phyloP scores from a whole-genome alignment of 1,140 invertebrate species.

The Drosophila nebulosa region DNA sequence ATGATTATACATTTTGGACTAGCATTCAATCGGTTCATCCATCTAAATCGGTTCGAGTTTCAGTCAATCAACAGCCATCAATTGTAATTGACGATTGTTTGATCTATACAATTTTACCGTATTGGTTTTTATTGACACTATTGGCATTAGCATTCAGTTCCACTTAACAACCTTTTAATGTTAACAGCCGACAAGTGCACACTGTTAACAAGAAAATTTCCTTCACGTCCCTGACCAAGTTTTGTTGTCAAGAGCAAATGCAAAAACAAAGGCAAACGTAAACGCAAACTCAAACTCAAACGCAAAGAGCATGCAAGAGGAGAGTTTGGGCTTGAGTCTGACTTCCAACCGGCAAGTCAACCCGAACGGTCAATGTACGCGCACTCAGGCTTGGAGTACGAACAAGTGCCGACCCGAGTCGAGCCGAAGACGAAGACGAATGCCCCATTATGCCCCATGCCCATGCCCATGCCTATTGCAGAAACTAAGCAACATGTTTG shows the following conservation, averaged over 20 bases:
- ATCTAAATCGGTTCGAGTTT: background rate
- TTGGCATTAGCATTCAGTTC: background rate
- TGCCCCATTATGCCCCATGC: too few species aligned
- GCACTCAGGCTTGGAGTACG: conserved; percentile 51
- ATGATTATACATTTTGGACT: background rate
- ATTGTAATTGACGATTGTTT: too few species aligned
- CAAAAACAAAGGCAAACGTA: too few species aligned
- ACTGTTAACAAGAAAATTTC: conserved; percentile 11
- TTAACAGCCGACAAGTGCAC: conserved; percentile 10
- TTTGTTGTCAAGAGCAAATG: conserved; percentile 18
- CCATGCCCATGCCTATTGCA: background rate
- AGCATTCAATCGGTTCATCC: background rate
- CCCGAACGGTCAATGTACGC: conserved; percentile 72
- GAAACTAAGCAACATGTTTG: conserved; percentile 51
- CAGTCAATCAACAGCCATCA: too few species aligned
- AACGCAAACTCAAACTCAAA: too few species aligned
- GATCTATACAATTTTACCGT: background rate
- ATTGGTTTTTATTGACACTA: background rate
- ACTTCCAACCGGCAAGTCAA: conserved; percentile 65
- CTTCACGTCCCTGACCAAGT: conserved; percentile 41
- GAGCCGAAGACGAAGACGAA: background rate
- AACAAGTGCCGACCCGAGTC: background rate
- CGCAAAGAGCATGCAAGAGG: conserved; percentile 20
- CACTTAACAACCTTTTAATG: conserved; percentile 8
- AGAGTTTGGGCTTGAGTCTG: background rate